These are phyloP conservation scores for Agrochola macilenta DNA, from an alignment of 2,888 invertebrate genomes.

Conservation along the genomic window DNA sequence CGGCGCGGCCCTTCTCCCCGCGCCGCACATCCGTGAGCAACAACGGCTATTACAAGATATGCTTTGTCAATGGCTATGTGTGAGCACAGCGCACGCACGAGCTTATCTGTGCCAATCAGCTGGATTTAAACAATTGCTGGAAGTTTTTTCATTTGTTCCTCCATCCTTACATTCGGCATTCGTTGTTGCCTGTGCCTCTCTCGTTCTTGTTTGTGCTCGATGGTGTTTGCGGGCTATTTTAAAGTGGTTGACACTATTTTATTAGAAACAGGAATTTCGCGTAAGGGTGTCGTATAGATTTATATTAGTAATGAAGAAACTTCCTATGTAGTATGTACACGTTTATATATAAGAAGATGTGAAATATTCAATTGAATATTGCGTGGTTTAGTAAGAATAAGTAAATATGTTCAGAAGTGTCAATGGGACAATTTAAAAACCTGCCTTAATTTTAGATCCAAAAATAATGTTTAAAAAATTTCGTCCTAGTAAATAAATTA, in stretches of 20 bases:
- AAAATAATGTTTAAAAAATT: constrained; percentile 41
- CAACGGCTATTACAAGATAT: constrained; percentile 90
- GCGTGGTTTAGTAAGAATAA: constrained; percentile 29
- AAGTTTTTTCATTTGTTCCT: constrained; percentile 65
- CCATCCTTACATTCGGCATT: not conserved
- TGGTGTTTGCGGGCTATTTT: constrained; percentile 13
- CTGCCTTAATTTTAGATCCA: constrained; percentile 62
- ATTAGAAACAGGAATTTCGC: constrained; percentile 15
- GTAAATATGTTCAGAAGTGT: constrained; percentile 33
- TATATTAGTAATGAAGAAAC: constrained; percentile 58
- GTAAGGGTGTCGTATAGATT: constrained; percentile 5
- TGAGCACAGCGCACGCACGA: constrained; percentile 80
- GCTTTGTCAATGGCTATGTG: constrained; percentile 91
- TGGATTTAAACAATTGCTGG: constrained; percentile 81
- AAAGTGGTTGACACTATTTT: constrained; percentile 11
- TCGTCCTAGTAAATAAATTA: constrained; percentile 53
- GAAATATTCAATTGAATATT: constrained; percentile 29
- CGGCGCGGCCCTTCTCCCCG: constrained; percentile 89
- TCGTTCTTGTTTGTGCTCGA: constrained; percentile 6
- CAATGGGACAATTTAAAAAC: constrained; percentile 50
- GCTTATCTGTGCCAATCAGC: constrained; percentile 81
- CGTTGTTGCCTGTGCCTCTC: constrained; percentile 15
- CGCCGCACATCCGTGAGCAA: constrained; percentile 91
- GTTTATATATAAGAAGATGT: constrained; percentile 47
- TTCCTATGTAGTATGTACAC: constrained; percentile 60